Conservation (phyloP, 2,888 invertebrate species). For the Harmothoe impar region DNA sequence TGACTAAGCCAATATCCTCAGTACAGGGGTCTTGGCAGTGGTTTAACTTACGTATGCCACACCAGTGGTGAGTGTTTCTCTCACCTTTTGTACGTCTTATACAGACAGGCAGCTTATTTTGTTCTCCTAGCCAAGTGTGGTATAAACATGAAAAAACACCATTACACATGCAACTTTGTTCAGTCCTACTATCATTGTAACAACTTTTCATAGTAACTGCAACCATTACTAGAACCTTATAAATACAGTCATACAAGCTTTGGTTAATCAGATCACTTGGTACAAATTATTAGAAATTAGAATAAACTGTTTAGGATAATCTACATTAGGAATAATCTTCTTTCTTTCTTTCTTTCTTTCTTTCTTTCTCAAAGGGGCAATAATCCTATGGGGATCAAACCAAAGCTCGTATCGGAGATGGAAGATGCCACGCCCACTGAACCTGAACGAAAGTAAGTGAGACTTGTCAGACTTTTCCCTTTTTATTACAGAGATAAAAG, state of each 20-base stretch:
- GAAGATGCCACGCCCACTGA: slow-evolving; percentile 19
- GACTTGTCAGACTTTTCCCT: too few species aligned
- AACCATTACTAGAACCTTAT: too few species aligned
- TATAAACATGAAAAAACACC: neutral
- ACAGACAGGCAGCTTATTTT: too few species aligned
- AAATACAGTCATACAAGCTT: neutral
- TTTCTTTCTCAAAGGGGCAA: neutral
- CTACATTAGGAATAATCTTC: too few species aligned
- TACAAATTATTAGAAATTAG: neutral
- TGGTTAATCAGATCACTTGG: neutral
- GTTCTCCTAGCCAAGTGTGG: too few species aligned
- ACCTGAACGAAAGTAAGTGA: slow-evolving; percentile 52
- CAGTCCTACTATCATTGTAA: too few species aligned
- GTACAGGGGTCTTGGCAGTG: neutral
- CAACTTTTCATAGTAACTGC: neutral
- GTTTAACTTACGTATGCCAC: neutral
- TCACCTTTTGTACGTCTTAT: too few species aligned
- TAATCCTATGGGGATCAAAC: neutral
- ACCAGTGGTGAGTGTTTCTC: too few species aligned
- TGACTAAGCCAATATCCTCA: neutral
- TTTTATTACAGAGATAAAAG: too few species aligned
- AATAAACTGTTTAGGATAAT: too few species aligned
- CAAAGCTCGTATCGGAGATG: slow-evolving; percentile 66
- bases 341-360: neutral
- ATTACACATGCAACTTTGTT: too few species aligned